Conservation (phyloP, 1,140 invertebrate genomes). For the Zophobas atratus region DNA sequence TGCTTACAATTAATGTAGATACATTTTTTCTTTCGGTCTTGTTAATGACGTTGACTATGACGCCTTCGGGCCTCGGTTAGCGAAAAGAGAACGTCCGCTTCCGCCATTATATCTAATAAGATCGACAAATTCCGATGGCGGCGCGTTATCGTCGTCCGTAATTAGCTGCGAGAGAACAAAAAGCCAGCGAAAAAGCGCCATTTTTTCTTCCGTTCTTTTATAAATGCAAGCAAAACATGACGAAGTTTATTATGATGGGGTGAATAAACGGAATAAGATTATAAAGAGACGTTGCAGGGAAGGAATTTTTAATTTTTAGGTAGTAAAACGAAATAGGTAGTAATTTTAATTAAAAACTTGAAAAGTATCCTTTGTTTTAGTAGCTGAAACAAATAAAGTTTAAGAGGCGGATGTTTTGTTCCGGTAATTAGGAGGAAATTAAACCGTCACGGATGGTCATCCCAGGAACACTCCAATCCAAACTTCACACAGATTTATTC, state of each 20-base stretch:
- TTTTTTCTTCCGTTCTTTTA: slow-evolving; percentile 6
- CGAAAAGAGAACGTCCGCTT: too few species aligned
- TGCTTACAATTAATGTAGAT: too few species aligned
- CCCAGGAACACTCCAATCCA: slow-evolving; percentile 55
- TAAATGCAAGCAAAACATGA: slow-evolving; percentile 47
- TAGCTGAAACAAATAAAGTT: slow-evolving; percentile 64
- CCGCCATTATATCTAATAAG: neutral
- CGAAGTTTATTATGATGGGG: slow-evolving; percentile 55
- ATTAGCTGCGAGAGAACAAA: neutral
- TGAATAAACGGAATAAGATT: slow-evolving; percentile 53
- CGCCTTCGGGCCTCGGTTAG: too few species aligned
- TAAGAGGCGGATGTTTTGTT: slow-evolving; percentile 61
- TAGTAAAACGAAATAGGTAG: slow-evolving; percentile 66
- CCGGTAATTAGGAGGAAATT: slow-evolving; percentile 65
- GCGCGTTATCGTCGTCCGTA: neutral
- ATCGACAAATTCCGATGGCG: neutral
- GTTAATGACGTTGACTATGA: too few species aligned
- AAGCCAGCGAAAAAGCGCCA: slow-evolving; percentile 3
- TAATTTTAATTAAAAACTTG: slow-evolving; percentile 67
- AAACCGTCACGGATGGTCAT: slow-evolving; percentile 59
- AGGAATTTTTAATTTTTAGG: slow-evolving; percentile 66
- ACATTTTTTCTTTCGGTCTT: too few species aligned
- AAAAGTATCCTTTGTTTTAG: slow-evolving; percentile 66
- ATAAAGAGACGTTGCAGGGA: slow-evolving; percentile 51
- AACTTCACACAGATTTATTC: slow-evolving; percentile 58